Percentiles rank a stretch among this genome's conserved stretches.
Evolutionary conservation across 2,888 invertebrate genomes (phyloP).

Genomic region (Syrista parreyssii): DNA sequence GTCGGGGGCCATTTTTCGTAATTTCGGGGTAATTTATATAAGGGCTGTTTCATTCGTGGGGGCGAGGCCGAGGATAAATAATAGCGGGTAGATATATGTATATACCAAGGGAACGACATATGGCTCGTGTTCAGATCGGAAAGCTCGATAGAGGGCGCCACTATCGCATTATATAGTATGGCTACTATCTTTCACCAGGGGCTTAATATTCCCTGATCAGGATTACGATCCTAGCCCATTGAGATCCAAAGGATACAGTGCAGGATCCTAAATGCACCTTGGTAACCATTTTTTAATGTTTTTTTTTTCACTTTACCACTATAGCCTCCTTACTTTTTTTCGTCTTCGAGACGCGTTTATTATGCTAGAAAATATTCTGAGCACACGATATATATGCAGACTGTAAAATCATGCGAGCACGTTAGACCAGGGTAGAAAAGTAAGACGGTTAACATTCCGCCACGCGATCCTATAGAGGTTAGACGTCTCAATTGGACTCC

Average conservation of each 20-base stretch:
- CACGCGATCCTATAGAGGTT: conserved; percentile 34
- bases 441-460: conserved; percentile 34
- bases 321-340: neutral
- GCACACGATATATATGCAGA: neutral
- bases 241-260: neutral
- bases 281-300: neutral
- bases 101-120: conserved; percentile 29
- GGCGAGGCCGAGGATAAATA: conserved; percentile 32
- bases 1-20: conserved; percentile 26
- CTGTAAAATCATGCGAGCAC: neutral
- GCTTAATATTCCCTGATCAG: conserved; percentile 29
- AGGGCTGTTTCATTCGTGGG: conserved; percentile 11
- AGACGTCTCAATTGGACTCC: conserved; percentile 41
- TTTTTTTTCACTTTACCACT: neutral
- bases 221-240: conserved; percentile 39
- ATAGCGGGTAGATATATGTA: conserved; percentile 28
- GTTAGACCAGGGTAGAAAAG: conserved; percentile 2
- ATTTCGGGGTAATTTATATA: conserved; percentile 26
- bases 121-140: conserved; percentile 35
- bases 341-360: neutral
- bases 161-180: conserved; percentile 36
- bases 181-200: conserved; percentile 33
- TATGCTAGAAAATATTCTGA: neutral
- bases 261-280: neutral
- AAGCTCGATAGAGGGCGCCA: conserved; percentile 22